These are phyloP conservation scores for Carabus problematicus DNA, from an alignment of 2,888 invertebrate genomes.

Conservation along the genomic window DNA sequence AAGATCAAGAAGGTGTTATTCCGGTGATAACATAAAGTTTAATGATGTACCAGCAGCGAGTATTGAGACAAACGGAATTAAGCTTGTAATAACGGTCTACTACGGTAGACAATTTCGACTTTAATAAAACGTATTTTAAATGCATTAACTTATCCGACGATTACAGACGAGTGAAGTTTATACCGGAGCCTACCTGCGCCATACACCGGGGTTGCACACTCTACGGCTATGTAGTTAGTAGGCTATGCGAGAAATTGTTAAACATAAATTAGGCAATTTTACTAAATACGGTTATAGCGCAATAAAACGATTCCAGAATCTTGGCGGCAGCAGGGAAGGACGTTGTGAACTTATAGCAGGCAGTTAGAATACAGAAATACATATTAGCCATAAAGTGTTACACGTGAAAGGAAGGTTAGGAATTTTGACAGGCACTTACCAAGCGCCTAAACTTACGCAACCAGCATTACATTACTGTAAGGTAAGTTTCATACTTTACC, in stretches of 20 bases:
- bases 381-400: slow-evolving; percentile 12
- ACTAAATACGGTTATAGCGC: slow-evolving; percentile 3
- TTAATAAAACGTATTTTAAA: slow-evolving; percentile 17
- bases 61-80: slow-evolving; percentile 14
- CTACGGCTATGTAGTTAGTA: neutral
- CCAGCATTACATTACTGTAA: too few species aligned
- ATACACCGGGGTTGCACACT: neutral
- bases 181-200: slow-evolving; percentile 4
- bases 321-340: neutral
- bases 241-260: slow-evolving; percentile 10
- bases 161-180: slow-evolving; percentile 3
- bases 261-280: slow-evolving; percentile 16
- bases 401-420: neutral
- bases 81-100: slow-evolving; percentile 1
- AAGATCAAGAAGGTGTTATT: slow-evolving; percentile 14
- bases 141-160: slow-evolving; percentile 13
- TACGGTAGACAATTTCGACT: slow-evolving; percentile 6
- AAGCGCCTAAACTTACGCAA: too few species aligned
- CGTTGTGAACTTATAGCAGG: slow-evolving; percentile 3
- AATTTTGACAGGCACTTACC: too few species aligned
- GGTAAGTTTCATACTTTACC: too few species aligned
- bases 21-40: slow-evolving; percentile 21
- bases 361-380: slow-evolving; percentile 12
- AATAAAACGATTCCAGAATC: too few species aligned
- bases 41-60: slow-evolving; percentile 11